A percentile compares a stretch with the other conserved stretches of the same genome.
Conservation (phyloP, 2,888 invertebrate genomes). For the Papilio demoleus region DNA sequence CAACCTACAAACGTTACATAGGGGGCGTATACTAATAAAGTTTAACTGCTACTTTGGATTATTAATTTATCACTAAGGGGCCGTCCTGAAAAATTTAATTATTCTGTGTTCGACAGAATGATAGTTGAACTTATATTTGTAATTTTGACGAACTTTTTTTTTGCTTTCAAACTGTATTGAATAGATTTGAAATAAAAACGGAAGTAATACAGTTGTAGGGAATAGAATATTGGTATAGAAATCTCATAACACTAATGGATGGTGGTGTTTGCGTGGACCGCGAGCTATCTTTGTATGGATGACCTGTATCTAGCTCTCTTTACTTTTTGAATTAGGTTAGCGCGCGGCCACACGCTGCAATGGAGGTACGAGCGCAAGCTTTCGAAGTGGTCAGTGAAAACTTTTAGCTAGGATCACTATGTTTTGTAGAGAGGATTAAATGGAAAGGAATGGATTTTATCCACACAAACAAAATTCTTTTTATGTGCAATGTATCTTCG, state of each 20-base stretch:
- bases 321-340: slow-evolving; percentile 17
- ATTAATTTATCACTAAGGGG: no score
- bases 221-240: slow-evolving; percentile 5
- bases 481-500: no score
- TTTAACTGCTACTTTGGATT: no score
- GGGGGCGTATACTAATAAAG: no score
- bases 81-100: no score
- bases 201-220: background rate
- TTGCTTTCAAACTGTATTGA: no score
- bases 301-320: slow-evolving; percentile 28
- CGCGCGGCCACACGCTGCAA: slow-evolving; percentile 1
- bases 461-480: background rate
- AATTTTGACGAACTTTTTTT: background rate
- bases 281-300: slow-evolving; percentile 20
- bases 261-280: slow-evolving; percentile 5
- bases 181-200: background rate
- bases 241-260: slow-evolving; percentile 27
- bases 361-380: slow-evolving; percentile 3
- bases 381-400: slow-evolving; percentile 1
- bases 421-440: background rate
- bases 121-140: no score
- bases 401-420: background rate
- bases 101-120: no score
- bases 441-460: background rate
- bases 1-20: background rate